Base-by-base conservation (phyloP, 2,797 vertebrate genomes). In the Hemitrygon akajei region DNA sequence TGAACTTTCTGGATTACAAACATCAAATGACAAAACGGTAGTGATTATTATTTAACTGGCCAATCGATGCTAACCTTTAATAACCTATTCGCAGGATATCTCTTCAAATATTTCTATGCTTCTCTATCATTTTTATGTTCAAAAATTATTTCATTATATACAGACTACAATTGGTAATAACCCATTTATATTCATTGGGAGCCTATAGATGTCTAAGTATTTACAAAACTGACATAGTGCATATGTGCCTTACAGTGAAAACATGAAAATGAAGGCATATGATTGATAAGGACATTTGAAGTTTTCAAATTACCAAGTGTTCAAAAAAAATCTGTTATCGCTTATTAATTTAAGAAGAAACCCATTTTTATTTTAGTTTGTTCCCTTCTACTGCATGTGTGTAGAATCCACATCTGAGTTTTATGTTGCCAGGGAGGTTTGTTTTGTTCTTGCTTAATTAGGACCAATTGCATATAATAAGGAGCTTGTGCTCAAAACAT, bases 401-500 rank as follows among this genome's bases (percentile, higher is more conserved):
- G 91, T 20, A 30, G 22, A 93, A 22, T 20, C 25, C 56, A 40
- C 91, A 93, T 75, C 91, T 93, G 91, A 37, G 75, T 73, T 75
- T 73, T 93, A 47, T 75, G 37, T 91, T 93, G 37, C 27, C 91
- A 56, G 37, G 40, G 69, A 75, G 91, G 91, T 93, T 34, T 30
- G 47, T 93, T 40, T 91, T 37, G 37, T 37, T 37, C 91, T 71
- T 56, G 91, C 69, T 75, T 71, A 76, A 93, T 93, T 93, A 93
- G 40, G 37, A 93, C 25, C 91, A 16, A 93, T 75, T 75, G 71
- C 69, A 93, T 93, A 71, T 73, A 76, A 30, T 40, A 56, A 58
- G 47, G 69, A 93, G 87, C n/a, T 37, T 37, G 30, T 34, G 87
- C 20, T 91, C 87, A 47, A 76, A 93, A 27, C 40, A 47, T 56